Base-by-base conservation (phyloP, 2,797 vertebrate genomes). In the Anisognathus igniventris region DNA sequence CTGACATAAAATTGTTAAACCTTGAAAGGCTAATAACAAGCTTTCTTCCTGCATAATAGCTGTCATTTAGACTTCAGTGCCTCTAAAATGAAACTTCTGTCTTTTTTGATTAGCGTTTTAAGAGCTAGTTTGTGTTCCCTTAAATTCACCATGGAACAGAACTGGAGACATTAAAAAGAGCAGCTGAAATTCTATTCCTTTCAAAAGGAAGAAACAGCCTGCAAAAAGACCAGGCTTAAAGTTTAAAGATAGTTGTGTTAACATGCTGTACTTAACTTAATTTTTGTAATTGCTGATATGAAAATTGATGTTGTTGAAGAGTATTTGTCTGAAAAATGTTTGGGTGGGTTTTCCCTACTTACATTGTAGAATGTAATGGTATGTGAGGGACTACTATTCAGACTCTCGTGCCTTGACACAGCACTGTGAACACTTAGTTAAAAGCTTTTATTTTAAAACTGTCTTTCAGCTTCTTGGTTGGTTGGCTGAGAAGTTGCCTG, bases 401-500 rank as follows among this genome's bases (percentile, higher is more conserved):
- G 5, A 24, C 33, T 87, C n/a, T 57, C 6, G 3, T 65, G 39
- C 8, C 21, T 58, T 80, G 27, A 37, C 7, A 40, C 14, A 88
- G 11, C 44, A 33, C 28, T 66, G 20, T 39, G 17, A 68, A 3
- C 2, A 2, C 17, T 47, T 58, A 14, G 42, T 76, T 9, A 74
- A 25, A 31, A 87, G 24, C 47, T 86, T 93, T 76, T 25, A 15
- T 87, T 51, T 88, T 56, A 51, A 78, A 90, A 25, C 65, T 92
- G 93, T 87, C 47, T 93, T 97, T 56, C 95, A 99, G 99, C 75
- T 99, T 90, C 97, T 99, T 37, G 98, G 98, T 66, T 99, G 99
- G 99, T 92, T 99, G 88, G 98, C 99, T 66, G 99, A 99, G 94
- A 99, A 99, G 96, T 96, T 99, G 33, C 99, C 99, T 27, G 97